Conservation (phyloP, 2,113 vertebrate species). For the Oenanthe oenanthe region DNA sequence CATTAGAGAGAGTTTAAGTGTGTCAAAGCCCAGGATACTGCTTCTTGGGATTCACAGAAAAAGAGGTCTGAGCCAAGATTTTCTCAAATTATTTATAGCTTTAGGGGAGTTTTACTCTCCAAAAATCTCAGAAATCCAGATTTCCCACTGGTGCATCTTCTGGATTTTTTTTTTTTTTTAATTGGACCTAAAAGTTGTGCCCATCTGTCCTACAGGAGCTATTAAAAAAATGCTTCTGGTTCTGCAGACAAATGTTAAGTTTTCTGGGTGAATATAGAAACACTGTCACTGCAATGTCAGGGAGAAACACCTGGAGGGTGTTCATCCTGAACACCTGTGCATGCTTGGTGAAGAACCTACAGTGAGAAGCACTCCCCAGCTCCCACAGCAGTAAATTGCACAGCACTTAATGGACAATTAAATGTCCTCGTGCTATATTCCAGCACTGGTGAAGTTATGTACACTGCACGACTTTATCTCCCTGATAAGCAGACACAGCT, state of each 20-base stretch:
- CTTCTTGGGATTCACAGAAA: not conserved
- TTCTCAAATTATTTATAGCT: not conserved
- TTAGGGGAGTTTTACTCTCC: not conserved
- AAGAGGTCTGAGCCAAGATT: not conserved
- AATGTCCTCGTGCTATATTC: not conserved
- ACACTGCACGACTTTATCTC: rapidly evolving
- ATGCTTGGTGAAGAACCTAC: not conserved
- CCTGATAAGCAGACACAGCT: not conserved
- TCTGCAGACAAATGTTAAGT: not conserved
- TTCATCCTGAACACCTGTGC: not conserved
- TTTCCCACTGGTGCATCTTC: not conserved
- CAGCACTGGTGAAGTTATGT: not conserved
- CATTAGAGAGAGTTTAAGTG: not conserved
- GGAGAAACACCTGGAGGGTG: not conserved
- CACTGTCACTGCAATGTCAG: not conserved
- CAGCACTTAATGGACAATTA: not conserved
- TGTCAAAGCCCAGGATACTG: not conserved
- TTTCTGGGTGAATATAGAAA: not conserved
- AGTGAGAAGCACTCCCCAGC: not conserved
- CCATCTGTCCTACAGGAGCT: not conserved
- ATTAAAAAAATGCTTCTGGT: not conserved
- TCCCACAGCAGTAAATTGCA: not conserved
- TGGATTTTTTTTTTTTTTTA: not conserved
- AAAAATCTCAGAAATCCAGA: not conserved
- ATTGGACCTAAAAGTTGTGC: not conserved